Base-by-base conservation (phyloP, 2,113 vertebrate genomes). In the Coptodon bakossiorum region DNA sequence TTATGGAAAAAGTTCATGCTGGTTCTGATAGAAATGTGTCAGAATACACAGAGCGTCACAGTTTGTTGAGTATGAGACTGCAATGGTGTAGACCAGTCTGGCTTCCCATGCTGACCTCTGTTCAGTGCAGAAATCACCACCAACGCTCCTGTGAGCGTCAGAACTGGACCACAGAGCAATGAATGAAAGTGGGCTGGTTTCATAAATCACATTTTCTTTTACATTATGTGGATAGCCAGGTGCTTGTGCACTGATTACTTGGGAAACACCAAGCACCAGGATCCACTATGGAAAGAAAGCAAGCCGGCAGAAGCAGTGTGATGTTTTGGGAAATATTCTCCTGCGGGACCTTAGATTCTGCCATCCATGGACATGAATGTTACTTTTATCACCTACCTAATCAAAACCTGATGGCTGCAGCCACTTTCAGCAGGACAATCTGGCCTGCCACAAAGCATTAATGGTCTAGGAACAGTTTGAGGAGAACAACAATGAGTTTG, bases 161-260 rank as follows among this genome's bases (percentile, higher is more conserved):
- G n/a, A n/a, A n/a, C n/a, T n/a, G n/a, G n/a, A n/a, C n/a, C n/a
- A n/a, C n/a, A n/a, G n/a, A n/a, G n/a, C n/a, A n/a, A n/a, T n/a
- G n/a, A n/a, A n/a, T n/a, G n/a, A n/a, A n/a, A n/a, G n/a, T n/a
- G n/a, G n/a, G n/a, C n/a, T n/a, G n/a, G n/a, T n/a, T n/a, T n/a
- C n/a, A n/a, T n/a, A n/a, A n/a, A n/a, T n/a, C n/a, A n/a, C n/a
- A n/a, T 59, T 59, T 59, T 59, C 4, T 59, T 59, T 59, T 59
- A 16, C 24, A 59, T 29, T 29, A 59, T 59, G 56, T 59, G 56
- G 13, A 29, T 29, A 0, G 56, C 24, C 4, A 59, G 24, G 24
- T 1, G 3, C 7, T 59, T 59, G 56, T 16, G 24, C 0, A 1
- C 9, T 5, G 56, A 0, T 29, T 29, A 59, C 56, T 0, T 16